These are phyloP conservation scores for Sarotherodon lohbergeri DNA, from an alignment of 2,113 vertebrate species.

Conservation along the genomic window DNA sequence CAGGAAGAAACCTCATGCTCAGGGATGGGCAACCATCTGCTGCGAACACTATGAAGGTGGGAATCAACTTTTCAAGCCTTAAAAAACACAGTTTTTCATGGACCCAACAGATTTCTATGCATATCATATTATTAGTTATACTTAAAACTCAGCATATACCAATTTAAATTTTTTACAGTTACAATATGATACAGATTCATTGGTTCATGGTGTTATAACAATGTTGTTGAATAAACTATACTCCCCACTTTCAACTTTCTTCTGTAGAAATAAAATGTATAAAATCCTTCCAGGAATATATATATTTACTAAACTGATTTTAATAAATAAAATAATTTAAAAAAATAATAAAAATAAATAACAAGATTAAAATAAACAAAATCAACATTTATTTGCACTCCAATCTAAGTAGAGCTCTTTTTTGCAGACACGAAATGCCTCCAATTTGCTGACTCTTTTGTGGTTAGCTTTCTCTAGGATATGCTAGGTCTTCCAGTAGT, in stretches of 20 bases:
- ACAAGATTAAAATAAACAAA: not conserved
- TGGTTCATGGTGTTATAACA: not conserved
- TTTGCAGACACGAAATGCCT: not conserved
- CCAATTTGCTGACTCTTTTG: not conserved
- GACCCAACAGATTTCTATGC: not conserved
- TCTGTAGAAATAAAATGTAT: not conserved
- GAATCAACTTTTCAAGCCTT: not conserved
- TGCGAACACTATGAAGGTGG: not conserved
- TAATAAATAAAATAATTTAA: not conserved
- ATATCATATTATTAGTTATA: not conserved
- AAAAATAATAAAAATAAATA: not conserved
- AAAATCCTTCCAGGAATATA: not conserved
- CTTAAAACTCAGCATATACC: not conserved
- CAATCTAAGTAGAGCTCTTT: not conserved
- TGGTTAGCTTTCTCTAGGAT: not conserved
- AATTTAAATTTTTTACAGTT: not conserved
- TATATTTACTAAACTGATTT: not conserved
- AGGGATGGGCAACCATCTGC: not conserved
- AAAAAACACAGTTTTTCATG: not conserved
- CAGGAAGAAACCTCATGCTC: not conserved
- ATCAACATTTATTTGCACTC: not conserved
- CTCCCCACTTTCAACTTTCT: not conserved
- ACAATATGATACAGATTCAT: not conserved
- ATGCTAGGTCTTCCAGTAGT: not conserved
- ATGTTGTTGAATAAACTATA: not conserved